Percentiles rank a stretch among this genome's conserved stretches.
Evolutionary conservation across 2,113 vertebrate species (phyloP).

Genomic region (Sinocyclocheilus maitianheensis): DNA sequence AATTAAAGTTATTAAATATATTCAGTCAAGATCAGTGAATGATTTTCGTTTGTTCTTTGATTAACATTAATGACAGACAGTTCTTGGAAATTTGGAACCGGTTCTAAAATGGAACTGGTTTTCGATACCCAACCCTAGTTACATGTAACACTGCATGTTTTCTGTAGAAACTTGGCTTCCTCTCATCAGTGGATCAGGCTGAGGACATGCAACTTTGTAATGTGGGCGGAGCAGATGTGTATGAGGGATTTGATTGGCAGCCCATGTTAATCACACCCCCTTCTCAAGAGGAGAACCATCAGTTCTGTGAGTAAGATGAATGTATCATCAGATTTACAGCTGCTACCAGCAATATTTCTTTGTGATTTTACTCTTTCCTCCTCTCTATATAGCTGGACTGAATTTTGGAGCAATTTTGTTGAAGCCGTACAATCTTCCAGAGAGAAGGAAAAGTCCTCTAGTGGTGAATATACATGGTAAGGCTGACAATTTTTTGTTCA

Average conservation of each 20-base stretch:
- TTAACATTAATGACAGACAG: too few relatives aligned
- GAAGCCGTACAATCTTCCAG: constrained; percentile 51
- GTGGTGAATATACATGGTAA: constrained; percentile 82
- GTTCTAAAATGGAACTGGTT: too few relatives aligned
- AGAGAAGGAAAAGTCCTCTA: constrained; percentile 66
- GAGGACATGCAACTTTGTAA: constrained; percentile 67
- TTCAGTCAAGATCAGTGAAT: too few relatives aligned
- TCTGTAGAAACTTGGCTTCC: constrained; percentile 74
- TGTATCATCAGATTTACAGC: background rate
- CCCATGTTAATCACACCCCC: constrained; percentile 70
- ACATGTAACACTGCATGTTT: background rate
- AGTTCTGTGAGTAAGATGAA: constrained; percentile 68
- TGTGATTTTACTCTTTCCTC: background rate
- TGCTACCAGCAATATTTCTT: background rate
- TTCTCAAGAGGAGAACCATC: constrained; percentile 71
- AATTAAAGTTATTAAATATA: too few relatives aligned
- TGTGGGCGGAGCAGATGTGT: constrained; percentile 65
- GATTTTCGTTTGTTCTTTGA: too few relatives aligned
- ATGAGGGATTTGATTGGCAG: constrained; percentile 77
- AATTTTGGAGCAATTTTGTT: constrained; percentile 79
- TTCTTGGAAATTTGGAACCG: too few relatives aligned
- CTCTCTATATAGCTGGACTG: constrained; percentile 61
- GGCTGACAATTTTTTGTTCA: background rate
- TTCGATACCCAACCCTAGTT: too few relatives aligned
- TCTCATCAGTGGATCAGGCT: constrained; percentile 64